Evolutionary conservation across 2,113 vertebrate genomes (phyloP).

Genomic region (Nestor notabilis): DNA sequence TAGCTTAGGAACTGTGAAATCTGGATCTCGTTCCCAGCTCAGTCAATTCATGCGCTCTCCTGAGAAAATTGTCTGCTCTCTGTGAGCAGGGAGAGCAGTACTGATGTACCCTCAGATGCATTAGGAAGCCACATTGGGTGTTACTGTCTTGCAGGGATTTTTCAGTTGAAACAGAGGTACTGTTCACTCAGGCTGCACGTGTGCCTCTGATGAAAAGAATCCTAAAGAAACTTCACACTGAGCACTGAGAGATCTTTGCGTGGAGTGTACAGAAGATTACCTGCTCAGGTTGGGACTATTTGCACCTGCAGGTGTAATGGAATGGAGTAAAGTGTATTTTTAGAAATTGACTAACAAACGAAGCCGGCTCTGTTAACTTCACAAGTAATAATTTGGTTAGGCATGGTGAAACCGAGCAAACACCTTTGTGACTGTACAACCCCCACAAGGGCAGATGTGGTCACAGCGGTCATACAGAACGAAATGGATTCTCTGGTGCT

Average conservation of each 20-base stretch:
- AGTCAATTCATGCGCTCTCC: fast-evolving
- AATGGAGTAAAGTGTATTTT: background rate
- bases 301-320: background rate
- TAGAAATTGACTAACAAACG: background rate
- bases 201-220: background rate
- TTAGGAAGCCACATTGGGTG: background rate
- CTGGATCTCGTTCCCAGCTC: background rate
- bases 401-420: background rate
- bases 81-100: background rate
- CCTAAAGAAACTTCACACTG: background rate
- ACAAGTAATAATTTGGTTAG: background rate
- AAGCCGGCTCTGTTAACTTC: background rate
- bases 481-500: background rate
- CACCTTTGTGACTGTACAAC: background rate
- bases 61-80: background rate
- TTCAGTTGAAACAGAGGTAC: fast-evolving
- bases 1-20: background rate
- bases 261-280: background rate
- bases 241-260: background rate
- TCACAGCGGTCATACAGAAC: background rate
- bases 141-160: background rate
- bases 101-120: background rate
- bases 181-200: fast-evolving
- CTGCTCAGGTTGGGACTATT: fast-evolving
- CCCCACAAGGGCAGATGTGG: background rate